phyloP scores from a whole-genome alignment of 2,888 invertebrate species.

The Drosophila pegasa region DNA sequence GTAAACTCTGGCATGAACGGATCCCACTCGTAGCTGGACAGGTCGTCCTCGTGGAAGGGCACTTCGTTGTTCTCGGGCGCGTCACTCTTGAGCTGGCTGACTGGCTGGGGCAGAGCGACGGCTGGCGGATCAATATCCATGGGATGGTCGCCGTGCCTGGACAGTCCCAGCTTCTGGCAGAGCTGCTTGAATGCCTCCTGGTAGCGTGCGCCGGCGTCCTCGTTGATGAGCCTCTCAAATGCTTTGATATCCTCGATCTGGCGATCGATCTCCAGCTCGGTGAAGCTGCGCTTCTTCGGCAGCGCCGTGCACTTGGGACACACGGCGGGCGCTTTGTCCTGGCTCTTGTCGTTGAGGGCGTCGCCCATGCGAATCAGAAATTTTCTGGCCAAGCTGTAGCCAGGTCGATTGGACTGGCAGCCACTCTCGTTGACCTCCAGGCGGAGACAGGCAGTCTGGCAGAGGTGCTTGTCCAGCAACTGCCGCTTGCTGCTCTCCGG shows the following conservation, averaged over 20 bases:
- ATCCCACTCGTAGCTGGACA: conserved; percentile 24
- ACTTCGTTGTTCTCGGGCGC: neutral
- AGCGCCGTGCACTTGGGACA: conserved; percentile 46
- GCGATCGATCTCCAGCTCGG: conserved; percentile 64
- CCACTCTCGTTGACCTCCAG: conserved; percentile 16
- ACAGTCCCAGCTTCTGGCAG: conserved; percentile 59
- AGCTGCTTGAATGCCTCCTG: conserved; percentile 63
- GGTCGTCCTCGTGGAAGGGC: conserved; percentile 10
- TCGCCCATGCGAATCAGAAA: conserved; percentile 42
- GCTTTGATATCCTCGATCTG: conserved; percentile 66
- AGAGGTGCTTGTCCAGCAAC: conserved; percentile 20
- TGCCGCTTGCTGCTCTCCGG: neutral
- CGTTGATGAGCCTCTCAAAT: conserved; percentile 31
- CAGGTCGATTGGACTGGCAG: neutral
- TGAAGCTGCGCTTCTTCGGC: conserved; percentile 33
- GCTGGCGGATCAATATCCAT: neutral
- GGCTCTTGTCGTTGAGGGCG: conserved; percentile 29
- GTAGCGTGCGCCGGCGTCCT: conserved; percentile 33
- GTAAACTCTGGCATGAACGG: conserved; percentile 7
- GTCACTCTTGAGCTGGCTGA: neutral
- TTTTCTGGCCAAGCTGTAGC: conserved; percentile 18
- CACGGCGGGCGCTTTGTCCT: conserved; percentile 12
- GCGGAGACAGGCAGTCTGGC: conserved; percentile 28
- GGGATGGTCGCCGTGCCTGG: conserved; percentile 16
- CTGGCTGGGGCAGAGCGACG: neutral